A percentile compares a stretch with the other conserved stretches of the same genome.
Evolutionary conservation across 2,888 invertebrate genomes (phyloP).

Genomic region (Heteropelma amictum): DNA sequence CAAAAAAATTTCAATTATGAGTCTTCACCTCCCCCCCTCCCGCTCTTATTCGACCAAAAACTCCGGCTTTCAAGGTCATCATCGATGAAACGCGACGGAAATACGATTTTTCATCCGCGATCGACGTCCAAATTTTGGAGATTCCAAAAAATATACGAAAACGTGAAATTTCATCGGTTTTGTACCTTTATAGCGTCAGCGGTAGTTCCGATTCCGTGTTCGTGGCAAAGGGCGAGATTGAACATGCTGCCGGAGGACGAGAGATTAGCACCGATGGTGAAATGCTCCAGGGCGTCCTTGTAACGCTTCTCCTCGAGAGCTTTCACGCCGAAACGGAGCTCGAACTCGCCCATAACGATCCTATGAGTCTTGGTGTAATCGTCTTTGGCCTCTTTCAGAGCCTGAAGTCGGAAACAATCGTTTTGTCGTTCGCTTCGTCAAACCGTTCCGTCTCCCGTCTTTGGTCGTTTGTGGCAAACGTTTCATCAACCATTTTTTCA

Average conservation of each 20-base stretch:
- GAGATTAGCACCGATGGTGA: slow-evolving; percentile 80
- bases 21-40: not conserved
- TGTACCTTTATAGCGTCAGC: slow-evolving; percentile 82
- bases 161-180: slow-evolving; percentile 55
- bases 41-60: too few relatives aligned
- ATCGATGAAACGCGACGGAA: too few relatives aligned
- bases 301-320: slow-evolving; percentile 81
- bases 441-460: too few relatives aligned
- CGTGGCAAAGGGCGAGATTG: slow-evolving; percentile 85
- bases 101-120: too few relatives aligned
- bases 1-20: slow-evolving; percentile 46
- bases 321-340: slow-evolving; percentile 81
- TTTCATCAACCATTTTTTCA: too few relatives aligned
- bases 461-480: too few relatives aligned
- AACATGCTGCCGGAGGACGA: slow-evolving; percentile 83
- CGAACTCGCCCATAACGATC: slow-evolving; percentile 81
- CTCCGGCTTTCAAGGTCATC: too few relatives aligned
- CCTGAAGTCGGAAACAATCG: slow-evolving; percentile 57
- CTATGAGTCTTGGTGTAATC: slow-evolving; percentile 76
- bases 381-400: slow-evolving; percentile 67
- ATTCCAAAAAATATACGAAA: not conserved
- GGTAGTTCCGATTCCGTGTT: slow-evolving; percentile 83
- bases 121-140: not conserved
- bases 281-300: slow-evolving; percentile 80
- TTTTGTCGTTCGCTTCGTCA: not conserved